A percentile compares a stretch with the other conserved stretches of the same genome.
Conservation (phyloP, 2,113 vertebrate genomes). For the Dasyornis broadbenti region DNA sequence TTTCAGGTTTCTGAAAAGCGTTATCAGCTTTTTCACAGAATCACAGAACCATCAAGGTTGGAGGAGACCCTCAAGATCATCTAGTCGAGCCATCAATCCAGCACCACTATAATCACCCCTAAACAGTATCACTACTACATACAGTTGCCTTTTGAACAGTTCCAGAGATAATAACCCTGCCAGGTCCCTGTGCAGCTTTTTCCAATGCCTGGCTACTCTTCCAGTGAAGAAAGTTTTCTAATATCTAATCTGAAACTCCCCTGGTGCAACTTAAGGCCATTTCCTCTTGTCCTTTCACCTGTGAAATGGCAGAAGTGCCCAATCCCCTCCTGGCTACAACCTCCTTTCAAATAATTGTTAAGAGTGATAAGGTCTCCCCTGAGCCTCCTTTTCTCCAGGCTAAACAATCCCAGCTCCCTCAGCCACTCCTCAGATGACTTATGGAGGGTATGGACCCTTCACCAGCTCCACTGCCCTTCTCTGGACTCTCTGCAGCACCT, state of each 20-base stretch:
- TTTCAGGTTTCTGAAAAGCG: background rate
- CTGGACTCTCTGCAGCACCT: background rate
- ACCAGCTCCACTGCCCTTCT: background rate
- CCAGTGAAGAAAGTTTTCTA: background rate
- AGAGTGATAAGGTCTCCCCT: background rate
- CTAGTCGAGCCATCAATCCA: background rate
- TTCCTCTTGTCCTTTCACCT: background rate
- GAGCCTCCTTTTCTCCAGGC: background rate
- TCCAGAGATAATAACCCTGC: too few relatives aligned
- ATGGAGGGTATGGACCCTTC: too few relatives aligned
- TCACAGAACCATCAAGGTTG: background rate
- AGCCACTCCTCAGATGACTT: background rate
- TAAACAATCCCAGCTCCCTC: background rate
- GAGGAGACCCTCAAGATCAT: background rate
- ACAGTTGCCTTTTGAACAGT: background rate
- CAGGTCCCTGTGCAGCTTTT: background rate
- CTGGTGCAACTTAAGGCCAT: background rate
- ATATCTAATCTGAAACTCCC: background rate
- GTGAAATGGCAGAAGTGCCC: background rate
- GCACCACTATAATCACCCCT: background rate
- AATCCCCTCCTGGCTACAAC: too few relatives aligned
- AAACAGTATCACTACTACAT: background rate
- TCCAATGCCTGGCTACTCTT: background rate
- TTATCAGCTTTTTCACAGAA: background rate
- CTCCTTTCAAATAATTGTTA: background rate